Conservation (phyloP, 2,888 invertebrate genomes). For the Cataglyphis altisquamis region DNA sequence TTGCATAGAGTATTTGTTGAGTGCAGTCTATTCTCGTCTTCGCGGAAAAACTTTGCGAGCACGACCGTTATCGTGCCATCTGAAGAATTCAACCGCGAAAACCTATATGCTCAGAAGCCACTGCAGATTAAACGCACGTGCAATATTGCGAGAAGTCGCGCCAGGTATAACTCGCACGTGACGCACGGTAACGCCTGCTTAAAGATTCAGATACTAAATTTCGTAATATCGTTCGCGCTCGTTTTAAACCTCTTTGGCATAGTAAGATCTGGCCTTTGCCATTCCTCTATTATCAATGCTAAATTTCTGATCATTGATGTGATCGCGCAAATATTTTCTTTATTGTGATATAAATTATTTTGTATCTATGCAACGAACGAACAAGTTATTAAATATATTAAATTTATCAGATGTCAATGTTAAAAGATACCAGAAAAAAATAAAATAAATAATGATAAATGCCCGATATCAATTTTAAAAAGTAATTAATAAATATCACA, state of each 20-base stretch:
- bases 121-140: constrained; percentile 60
- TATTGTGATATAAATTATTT: neutral
- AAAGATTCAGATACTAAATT: constrained; percentile 53
- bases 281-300: neutral
- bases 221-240: constrained; percentile 17
- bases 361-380: neutral
- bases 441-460: neutral
- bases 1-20: neutral
- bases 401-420: neutral
- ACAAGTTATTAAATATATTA: constrained; percentile 4
- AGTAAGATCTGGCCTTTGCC: neutral
- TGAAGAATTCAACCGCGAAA: constrained; percentile 59
- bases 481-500: neutral
- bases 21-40: neutral
- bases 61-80: neutral
- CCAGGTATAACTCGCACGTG: constrained; percentile 54
- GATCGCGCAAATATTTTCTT: neutral
- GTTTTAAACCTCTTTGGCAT: neutral
- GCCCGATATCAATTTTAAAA: neutral
- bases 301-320: neutral
- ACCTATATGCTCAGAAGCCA: constrained; percentile 50
- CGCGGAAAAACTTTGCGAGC: neutral
- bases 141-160: constrained; percentile 42
- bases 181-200: constrained; percentile 27
- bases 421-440: neutral